A percentile compares a stretch with the other conserved stretches of the same genome.
These are phyloP conservation scores for Menura novaehollandiae DNA, from an alignment of 2,113 vertebrate genomes.

Conservation along the genomic window DNA sequence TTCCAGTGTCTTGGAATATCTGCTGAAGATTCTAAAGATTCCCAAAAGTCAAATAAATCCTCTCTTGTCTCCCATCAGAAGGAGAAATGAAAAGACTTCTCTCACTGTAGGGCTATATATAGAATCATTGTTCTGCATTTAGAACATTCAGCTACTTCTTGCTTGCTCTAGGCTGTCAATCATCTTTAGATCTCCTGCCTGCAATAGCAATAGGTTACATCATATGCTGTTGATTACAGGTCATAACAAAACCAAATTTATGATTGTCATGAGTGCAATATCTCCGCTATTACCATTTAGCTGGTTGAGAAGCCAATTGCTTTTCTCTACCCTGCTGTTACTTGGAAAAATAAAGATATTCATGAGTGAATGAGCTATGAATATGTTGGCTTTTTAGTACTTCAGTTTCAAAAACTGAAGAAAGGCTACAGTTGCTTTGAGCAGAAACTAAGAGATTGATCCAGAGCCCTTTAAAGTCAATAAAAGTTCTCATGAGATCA, in stretches of 20 bases:
- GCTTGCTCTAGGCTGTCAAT: neutral
- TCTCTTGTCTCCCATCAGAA: neutral
- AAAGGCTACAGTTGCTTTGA: neutral
- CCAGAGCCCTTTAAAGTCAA: neutral
- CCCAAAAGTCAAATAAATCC: neutral
- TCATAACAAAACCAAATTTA: constrained; percentile 13
- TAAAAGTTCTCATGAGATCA: neutral
- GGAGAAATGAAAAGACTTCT: neutral
- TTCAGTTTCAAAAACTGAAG: neutral
- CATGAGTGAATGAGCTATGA: neutral
- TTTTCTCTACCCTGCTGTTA: neutral
- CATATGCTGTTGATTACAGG: constrained; percentile 21
- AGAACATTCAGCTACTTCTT: neutral
- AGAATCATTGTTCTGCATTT: constrained; percentile 22
- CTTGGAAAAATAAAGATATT: constrained; percentile 5
- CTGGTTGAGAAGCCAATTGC: neutral
- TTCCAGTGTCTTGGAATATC: neutral
- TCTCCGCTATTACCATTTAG: neutral
- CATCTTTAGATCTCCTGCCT: constrained; percentile 3
- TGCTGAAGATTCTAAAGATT: constrained; percentile 4
- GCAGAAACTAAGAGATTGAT: neutral
- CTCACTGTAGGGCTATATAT: neutral
- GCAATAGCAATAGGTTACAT: neutral
- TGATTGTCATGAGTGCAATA: neutral
- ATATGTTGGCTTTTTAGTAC: neutral